Conservation (phyloP, 23 tunicate genomes). For the Trididemnum clinides region DNA sequence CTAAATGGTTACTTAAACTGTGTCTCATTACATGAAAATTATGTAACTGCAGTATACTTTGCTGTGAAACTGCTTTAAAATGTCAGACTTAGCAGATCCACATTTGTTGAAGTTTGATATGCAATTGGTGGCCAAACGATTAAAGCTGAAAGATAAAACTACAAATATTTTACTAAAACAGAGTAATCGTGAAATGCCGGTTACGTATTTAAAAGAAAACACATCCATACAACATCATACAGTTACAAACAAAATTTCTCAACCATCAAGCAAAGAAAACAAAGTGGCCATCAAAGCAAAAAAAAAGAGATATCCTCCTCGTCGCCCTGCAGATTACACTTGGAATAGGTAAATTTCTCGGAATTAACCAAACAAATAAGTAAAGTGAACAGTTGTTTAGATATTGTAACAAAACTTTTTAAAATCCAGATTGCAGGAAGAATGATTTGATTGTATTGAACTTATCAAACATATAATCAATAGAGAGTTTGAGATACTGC, state of each 20-base stretch:
- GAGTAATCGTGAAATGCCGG: neutral
- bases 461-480: too few relatives aligned
- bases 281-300: neutral
- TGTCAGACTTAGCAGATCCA: conserved; percentile 16
- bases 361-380: neutral
- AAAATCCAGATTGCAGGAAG: too few relatives aligned
- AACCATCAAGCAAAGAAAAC: neutral
- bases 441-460: too few relatives aligned
- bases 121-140: conserved; percentile 45
- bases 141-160: conserved; percentile 37
- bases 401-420: too few relatives aligned
- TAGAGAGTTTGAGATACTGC: too few relatives aligned
- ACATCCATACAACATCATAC: neutral
- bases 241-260: neutral
- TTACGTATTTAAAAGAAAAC: neutral
- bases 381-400: too few relatives aligned
- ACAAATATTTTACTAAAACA: neutral
- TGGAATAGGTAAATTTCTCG: conserved; percentile 64
- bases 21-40: too few relatives aligned
- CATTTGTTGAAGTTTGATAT: conserved; percentile 44
- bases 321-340: conserved; percentile 83
- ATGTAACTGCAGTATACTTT: too few relatives aligned
- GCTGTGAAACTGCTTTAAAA: too few relatives aligned
- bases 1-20: too few relatives aligned
- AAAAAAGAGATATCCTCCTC: neutral